A percentile compares a stretch with the other conserved stretches of the same genome.
phyloP scores from a whole-genome alignment of 1,140 invertebrate species.

The Drosophila lacteicornis region DNA sequence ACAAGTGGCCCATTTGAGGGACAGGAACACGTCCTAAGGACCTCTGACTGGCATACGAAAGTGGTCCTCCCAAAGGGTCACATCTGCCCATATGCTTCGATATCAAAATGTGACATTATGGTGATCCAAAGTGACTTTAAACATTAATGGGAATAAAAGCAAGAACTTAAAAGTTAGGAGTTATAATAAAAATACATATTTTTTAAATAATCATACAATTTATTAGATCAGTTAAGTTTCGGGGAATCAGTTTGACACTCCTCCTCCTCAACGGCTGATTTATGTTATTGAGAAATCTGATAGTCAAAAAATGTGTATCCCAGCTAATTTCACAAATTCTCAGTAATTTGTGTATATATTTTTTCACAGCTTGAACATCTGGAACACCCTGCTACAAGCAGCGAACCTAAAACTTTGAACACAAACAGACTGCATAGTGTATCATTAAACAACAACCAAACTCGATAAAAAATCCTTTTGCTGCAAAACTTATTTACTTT shows the following conservation, averaged over 20 bases:
- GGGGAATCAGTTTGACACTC: background rate
- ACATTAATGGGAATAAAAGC: background rate
- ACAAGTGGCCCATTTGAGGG: conserved; percentile 26
- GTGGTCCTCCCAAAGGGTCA: conserved; percentile 12
- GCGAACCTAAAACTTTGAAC: conserved; percentile 8
- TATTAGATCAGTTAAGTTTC: conserved; percentile 1
- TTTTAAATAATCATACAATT: background rate
- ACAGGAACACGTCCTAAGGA: conserved; percentile 41
- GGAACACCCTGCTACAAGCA: conserved; percentile 7
- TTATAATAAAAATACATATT: background rate
- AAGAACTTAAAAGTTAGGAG: background rate
- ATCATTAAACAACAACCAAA: conserved; percentile 43
- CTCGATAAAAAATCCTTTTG: conserved; percentile 17
- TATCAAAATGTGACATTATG: conserved; percentile 24
- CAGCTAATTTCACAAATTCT: conserved; percentile 1
- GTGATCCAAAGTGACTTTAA: conserved; percentile 9
- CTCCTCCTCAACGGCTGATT: background rate
- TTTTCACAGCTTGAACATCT: conserved; percentile 13
- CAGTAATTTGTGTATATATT: conserved; percentile 9
- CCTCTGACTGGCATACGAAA: conserved; percentile 64
- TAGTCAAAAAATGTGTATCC: background rate
- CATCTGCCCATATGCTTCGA: conserved; percentile 27
- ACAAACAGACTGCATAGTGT: conserved; percentile 21
- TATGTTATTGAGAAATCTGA: background rate
- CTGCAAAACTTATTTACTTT: conserved; percentile 45